Conservation (phyloP, 2,888 invertebrate genomes). For the Mythimna vitellina region DNA sequence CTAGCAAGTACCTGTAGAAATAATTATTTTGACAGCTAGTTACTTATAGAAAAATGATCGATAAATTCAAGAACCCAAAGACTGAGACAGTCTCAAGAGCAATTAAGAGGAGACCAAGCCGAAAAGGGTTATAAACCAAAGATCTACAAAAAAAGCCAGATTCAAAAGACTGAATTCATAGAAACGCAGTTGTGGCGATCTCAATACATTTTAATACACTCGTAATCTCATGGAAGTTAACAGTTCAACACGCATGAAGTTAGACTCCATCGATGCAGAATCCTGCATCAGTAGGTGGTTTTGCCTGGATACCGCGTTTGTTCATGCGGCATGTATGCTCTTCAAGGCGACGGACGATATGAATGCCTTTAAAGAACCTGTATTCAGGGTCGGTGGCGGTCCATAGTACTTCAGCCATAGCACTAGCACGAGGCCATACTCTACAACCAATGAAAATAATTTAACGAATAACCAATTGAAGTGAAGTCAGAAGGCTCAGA, state of each 20-base stretch:
- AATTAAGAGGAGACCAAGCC: not conserved
- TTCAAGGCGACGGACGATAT: slow-evolving; percentile 75
- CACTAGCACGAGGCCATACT: slow-evolving; percentile 10
- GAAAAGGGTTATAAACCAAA: not conserved
- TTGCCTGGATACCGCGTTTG: slow-evolving; percentile 92
- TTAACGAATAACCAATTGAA: not conserved
- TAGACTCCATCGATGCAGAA: slow-evolving; percentile 73
- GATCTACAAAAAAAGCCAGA: not conserved
- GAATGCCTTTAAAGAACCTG: slow-evolving; percentile 58
- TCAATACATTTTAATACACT: slow-evolving; percentile 20
- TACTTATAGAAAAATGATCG: not conserved
- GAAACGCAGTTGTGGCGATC: slow-evolving; percentile 7
- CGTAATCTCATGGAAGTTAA: slow-evolving; percentile 13
- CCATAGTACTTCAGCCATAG: slow-evolving; percentile 4
- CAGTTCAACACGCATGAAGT: slow-evolving; percentile 4
- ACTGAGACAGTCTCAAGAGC: not conserved
- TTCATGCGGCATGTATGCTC: slow-evolving; percentile 92
- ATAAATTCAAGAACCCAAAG: slow-evolving; percentile 8
- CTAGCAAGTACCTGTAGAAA: not conserved
- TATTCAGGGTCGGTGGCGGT: slow-evolving; percentile 19
- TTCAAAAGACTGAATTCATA: not conserved
- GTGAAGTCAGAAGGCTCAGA: not conserved
- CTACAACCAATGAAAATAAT: slow-evolving; percentile 50
- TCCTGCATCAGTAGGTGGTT: slow-evolving; percentile 93
- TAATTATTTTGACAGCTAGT: not conserved